These are phyloP conservation scores for Heteronetta atricapilla DNA, from an alignment of 2,113 vertebrate species.

Conservation along the genomic window DNA sequence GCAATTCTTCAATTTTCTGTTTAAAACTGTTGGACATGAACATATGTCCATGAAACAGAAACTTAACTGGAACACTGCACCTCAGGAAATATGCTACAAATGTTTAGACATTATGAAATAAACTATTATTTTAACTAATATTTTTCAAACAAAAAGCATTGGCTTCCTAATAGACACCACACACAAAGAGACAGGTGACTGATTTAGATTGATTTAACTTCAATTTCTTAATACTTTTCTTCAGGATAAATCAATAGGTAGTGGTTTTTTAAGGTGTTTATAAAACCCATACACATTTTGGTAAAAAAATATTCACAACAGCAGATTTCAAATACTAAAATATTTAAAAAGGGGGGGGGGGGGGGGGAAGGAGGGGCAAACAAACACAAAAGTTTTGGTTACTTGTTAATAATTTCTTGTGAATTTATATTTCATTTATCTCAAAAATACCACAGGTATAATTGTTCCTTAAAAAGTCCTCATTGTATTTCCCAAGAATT, in stretches of 20 bases:
- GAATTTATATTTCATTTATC: background rate
- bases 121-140: background rate
- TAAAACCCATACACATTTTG: background rate
- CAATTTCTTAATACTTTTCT: background rate
- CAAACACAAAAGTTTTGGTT: background rate
- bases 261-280: background rate
- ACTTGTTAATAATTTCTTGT: background rate
- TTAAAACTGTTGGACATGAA: background rate
- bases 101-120: background rate
- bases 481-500: background rate
- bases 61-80: background rate
- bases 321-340: background rate
- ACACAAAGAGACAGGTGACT: background rate
- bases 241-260: background rate
- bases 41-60: background rate
- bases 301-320: background rate
- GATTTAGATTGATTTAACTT: background rate
- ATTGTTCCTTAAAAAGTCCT: background rate
- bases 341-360: background rate
- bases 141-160: background rate
- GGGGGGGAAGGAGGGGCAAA: too few species aligned
- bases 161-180: background rate
- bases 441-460: background rate
- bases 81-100: background rate
- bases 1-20: background rate